Base-by-base conservation (phyloP, 2,888 invertebrate genomes). In the Doris montereyensis region DNA sequence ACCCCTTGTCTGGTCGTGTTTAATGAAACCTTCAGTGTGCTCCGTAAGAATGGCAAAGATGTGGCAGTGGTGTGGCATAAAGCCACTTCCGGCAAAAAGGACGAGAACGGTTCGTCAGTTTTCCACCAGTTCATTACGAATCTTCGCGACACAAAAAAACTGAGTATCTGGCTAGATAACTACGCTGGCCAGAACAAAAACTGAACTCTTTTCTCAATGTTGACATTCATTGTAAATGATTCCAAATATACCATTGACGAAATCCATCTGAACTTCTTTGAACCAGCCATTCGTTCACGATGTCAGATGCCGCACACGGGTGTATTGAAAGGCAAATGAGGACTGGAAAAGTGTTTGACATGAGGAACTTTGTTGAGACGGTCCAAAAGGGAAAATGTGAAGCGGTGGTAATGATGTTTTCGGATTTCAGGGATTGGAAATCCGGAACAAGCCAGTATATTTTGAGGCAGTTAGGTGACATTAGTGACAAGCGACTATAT, bases 121-220 rank as follows among this genome's bases (percentile, higher is more conserved):
- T 72, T 52, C 52, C 30, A 30, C 41, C 41, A 24, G 4, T 72
- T 72, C 24, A 52, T 72, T 57, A 30, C n/a, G 32, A 4, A 2
- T 5, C 21, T 52, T n/a, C 41, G 72, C 21, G 21, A 72, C 52
- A 26, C 72, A 72, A 34, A 72, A 13, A 28, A 3, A 2, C 4
- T 70, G 5, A 70, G n/a, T 17, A 70, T 70, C 2, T 70, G 70
- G 70, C 26, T 28, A 13, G 70, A 70, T 21, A 70, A 70, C 70
- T 70, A 35, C 32, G 30, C 70, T 5, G 70, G 70, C 5, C 70
- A 70, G 32, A 70, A 70, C n/a, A n/a, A 70, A 70, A 70, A 70
- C 32, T 70, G 70, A 35, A 70, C 70, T 2, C 13, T 70, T 32
- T 70, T 70, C 17, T 34, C 70, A 8, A 70, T 70, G 70, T 3